These are phyloP conservation scores for Bubo scandiacus DNA, from an alignment of 2,113 vertebrate species.

Conservation along the genomic window DNA sequence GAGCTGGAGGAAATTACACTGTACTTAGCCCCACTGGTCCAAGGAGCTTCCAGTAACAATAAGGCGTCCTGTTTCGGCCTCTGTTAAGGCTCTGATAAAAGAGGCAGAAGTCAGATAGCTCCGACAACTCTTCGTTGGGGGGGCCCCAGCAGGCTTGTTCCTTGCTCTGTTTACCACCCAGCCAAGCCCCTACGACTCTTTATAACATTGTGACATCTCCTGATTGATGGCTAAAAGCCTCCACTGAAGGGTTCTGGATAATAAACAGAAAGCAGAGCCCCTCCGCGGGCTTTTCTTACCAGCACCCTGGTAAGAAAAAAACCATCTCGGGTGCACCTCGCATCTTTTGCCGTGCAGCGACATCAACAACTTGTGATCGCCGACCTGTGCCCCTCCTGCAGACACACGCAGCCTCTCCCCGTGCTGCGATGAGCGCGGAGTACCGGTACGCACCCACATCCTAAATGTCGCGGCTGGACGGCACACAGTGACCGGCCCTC, in stretches of 20 bases:
- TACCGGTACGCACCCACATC: not conserved
- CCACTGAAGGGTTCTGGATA: not conserved
- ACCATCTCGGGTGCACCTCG: not conserved
- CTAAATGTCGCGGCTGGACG: not conserved
- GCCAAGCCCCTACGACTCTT: not conserved
- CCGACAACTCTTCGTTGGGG: not conserved
- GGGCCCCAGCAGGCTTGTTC: not conserved
- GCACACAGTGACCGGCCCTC: not conserved
- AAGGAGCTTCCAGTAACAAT: not conserved
- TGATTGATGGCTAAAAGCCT: not conserved
- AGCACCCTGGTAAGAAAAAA: not conserved
- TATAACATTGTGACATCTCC: rapidly evolving
- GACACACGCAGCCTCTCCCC: not conserved
- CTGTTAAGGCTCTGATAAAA: rapidly evolving
- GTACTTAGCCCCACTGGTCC: not conserved
- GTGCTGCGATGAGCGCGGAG: rapidly evolving
- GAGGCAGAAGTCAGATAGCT: not conserved
- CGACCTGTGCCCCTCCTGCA: not conserved
- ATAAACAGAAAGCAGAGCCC: not conserved
- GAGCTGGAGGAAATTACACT: not conserved
- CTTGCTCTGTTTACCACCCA: not conserved
- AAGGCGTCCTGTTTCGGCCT: not conserved
- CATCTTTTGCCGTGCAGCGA: rapidly evolving
- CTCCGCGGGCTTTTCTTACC: not conserved
- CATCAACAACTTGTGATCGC: not conserved